Evolutionary conservation across 2,113 vertebrate genomes (phyloP).

Genomic region (Acanthisitta chloris): DNA sequence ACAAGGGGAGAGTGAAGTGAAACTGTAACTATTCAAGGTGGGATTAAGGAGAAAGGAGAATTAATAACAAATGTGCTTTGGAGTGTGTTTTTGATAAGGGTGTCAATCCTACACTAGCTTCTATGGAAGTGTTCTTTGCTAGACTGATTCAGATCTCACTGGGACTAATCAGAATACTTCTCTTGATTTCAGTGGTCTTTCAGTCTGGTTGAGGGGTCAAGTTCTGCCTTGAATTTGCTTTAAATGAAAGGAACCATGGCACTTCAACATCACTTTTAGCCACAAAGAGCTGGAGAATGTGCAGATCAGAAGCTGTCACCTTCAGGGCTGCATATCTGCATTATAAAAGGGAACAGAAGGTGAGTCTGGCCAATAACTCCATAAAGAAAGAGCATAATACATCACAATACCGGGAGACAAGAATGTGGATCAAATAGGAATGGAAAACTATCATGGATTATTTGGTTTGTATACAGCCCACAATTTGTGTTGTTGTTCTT

Average conservation of each 20-base stretch:
- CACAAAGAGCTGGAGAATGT: background rate
- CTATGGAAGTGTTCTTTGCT: background rate
- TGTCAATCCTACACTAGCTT: background rate
- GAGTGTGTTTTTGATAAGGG: background rate
- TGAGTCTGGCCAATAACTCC: background rate
- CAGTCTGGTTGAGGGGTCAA: background rate
- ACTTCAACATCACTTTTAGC: background rate
- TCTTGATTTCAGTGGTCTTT: background rate
- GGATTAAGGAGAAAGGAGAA: background rate
- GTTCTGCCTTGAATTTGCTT: background rate
- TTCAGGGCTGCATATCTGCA: background rate
- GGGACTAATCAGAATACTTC: background rate
- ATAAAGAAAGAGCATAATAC: background rate
- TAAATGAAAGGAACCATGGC: background rate
- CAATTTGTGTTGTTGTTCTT: background rate
- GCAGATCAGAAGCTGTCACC: background rate
- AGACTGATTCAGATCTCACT: background rate
- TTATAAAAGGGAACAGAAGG: background rate
- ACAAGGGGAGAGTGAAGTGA: background rate
- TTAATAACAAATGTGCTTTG: background rate
- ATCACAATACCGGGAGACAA: background rate
- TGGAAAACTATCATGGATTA: background rate
- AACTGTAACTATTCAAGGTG: background rate
- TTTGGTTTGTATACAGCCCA: background rate
- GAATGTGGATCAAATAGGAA: background rate